Base-by-base conservation (phyloP, 2,888 invertebrate species). In the Tetramorium bicarinatum region DNA sequence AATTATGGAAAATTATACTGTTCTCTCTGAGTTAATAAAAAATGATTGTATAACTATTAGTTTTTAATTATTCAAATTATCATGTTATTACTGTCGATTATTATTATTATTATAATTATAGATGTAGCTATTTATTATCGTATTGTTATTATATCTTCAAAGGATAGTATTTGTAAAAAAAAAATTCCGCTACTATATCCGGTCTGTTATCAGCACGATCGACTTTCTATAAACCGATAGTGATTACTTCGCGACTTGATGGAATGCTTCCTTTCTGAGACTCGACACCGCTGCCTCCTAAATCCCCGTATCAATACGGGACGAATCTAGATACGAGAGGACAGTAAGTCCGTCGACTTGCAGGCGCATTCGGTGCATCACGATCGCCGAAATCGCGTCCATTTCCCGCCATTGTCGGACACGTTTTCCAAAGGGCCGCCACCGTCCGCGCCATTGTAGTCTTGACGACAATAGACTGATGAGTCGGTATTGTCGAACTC, bases 401-500 rank as follows among this genome's bases (percentile, higher is more conserved):
- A 75, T 67, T 52, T 54, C 56, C 66, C 54, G 54, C 80, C 76
- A 87, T 87, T 87, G 85, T 87, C 61, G 87, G 21, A 66, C 72
- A 84, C 86, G 84, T 91, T 91, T 91, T 88, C 87, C 87, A 85
- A 85, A 86, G 86, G 85, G 82, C 84, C 74, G 62, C 83, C 85
- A 83, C 83, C 85, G 54, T n/a, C 49, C 76, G 41, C 69, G 76
- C 89, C 80, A 91, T 92, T 92, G 90, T 91, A 83, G 66, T 74
- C 66, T 29, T 59, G 71, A 29, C 87, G 87, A 92, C 92, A 92
- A 92, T 92, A 84, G 87, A 83, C 88, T 92, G 92, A 92, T 91
- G 92, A 92, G 91, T 90, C 77, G 83, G 90, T 85, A 92, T 92
- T 92, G 92, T 92, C 90, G 87, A 89, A 90, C 87, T 90, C 83